Evolutionary conservation across 2,113 vertebrate genomes (phyloP), one percentile per base, ranked within the genome.

Genomic region (Heterochromis multidens): DNA sequence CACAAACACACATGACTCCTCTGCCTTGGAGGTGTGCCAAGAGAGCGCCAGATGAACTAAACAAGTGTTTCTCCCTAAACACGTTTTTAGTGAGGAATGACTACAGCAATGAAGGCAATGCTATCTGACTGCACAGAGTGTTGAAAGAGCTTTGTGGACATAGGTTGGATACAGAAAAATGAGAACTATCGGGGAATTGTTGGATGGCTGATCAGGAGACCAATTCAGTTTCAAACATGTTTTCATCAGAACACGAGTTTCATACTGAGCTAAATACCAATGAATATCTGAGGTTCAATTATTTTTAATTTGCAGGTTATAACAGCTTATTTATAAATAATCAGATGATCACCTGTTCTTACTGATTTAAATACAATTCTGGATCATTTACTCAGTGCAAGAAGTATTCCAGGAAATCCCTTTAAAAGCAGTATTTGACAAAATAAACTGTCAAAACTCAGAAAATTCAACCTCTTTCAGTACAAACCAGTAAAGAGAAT

Each of bases 1-100:
- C 84, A 77, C 57, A 62, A 56, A 74, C 40, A 72, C 78, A 14
- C 70, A 74, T 54, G 70, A 74, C 46, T 74, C 70, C 70, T 82
- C 25, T 74, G 54, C 84, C 61, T 81, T 88, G 77, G 84, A 89
- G 65, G 49, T n/a, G 59, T 54, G 65, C 70, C 65, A 85, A 35
- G 6, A 65, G 23, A 74, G 29, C 85, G 37, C 54, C 49, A 52
- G 77, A 78, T 74, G 43, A 84, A 70, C 72, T 60, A 49, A 81
- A 83, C 80, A 65, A 65, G 49, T 46, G 16, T 82, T 82, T 59
- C 84, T 84, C 54, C 70, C 70, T 74, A 54, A 11, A 74, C 70
- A 31, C 27, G 8, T 70, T 81, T 43, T 72, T 21, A 4, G 33
- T 21, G 3, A 37, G 5, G 23, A 76, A 11, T 6, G 33, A 74